Conservation (phyloP, 2,113 vertebrate species). For the Neofelis nebulosa region DNA sequence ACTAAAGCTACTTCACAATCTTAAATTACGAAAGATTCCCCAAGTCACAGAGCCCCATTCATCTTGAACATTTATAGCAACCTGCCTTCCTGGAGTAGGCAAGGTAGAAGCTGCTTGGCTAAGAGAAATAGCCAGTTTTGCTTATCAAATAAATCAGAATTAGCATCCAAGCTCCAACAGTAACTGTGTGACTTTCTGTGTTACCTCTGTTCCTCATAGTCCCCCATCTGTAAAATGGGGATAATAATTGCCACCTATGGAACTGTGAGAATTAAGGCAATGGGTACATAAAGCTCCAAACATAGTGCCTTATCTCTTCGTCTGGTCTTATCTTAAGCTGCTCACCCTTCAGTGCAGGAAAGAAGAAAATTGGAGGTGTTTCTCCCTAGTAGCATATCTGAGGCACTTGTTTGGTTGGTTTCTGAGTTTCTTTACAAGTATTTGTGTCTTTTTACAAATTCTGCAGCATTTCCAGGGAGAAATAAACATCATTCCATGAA, state of each 20-base stretch:
- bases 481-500: constrained; percentile 36
- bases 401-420: neutral
- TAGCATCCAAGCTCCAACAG: neutral
- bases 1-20: neutral
- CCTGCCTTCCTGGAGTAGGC: neutral
- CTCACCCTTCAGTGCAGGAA: neutral
- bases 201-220: neutral
- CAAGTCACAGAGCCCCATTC: neutral
- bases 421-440: neutral
- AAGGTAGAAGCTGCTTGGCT: neutral
- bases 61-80: neutral
- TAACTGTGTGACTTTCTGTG: neutral
- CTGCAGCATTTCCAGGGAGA: constrained; percentile 1
- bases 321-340: neutral
- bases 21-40: no score
- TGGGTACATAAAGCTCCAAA: neutral
- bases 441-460: neutral
- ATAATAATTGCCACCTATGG: neutral
- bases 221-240: neutral
- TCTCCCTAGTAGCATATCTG: neutral
- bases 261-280: neutral
- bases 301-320: neutral
- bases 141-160: neutral
- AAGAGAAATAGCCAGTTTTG: neutral
- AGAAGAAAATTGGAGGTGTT: neutral